phyloP scores from a whole-genome alignment of 92 coral and sea anemone species.

The Zoanthus gigantus region DNA sequence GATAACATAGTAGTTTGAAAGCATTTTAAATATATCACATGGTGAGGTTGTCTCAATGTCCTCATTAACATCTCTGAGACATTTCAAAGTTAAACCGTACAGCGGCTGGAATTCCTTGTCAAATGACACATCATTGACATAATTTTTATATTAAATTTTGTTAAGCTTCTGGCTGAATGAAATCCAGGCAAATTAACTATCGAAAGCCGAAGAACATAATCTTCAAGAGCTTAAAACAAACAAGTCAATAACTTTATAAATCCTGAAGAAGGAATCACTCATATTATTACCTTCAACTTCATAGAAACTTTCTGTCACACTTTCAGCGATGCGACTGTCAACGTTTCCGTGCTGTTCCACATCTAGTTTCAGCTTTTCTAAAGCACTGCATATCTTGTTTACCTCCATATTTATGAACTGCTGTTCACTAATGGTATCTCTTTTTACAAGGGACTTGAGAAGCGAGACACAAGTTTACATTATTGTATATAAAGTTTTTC shows the following conservation, averaged over 20 bases:
- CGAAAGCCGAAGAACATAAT: too few relatives aligned
- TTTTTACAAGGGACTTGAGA: background rate
- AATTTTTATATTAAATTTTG: background rate
- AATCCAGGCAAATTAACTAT: background rate
- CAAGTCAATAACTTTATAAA: background rate
- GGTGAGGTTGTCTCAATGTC: too few relatives aligned
- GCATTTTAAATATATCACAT: too few relatives aligned
- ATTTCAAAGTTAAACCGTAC: background rate
- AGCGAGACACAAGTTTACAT: constrained; percentile 10
- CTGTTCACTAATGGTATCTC: background rate
- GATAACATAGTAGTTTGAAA: background rate
- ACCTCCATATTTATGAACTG: constrained; percentile 32
- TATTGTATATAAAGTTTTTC: background rate
- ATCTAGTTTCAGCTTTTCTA: constrained; percentile 31
- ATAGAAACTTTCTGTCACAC: constrained; percentile 39
- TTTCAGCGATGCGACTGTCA: constrained; percentile 41
- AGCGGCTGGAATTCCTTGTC: background rate
- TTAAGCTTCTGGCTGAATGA: background rate
- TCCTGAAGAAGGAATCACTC: too few relatives aligned
- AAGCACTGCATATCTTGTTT: constrained; percentile 31
- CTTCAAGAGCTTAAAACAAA: background rate
- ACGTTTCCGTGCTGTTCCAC: constrained; percentile 35
- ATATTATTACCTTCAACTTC: constrained; percentile 30
- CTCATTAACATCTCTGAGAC: background rate
- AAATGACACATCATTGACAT: background rate